Percentiles rank a stretch among this genome's conserved stretches.
Conservation (phyloP, 2,797 vertebrate genomes). For the Telmatherina bonti region DNA sequence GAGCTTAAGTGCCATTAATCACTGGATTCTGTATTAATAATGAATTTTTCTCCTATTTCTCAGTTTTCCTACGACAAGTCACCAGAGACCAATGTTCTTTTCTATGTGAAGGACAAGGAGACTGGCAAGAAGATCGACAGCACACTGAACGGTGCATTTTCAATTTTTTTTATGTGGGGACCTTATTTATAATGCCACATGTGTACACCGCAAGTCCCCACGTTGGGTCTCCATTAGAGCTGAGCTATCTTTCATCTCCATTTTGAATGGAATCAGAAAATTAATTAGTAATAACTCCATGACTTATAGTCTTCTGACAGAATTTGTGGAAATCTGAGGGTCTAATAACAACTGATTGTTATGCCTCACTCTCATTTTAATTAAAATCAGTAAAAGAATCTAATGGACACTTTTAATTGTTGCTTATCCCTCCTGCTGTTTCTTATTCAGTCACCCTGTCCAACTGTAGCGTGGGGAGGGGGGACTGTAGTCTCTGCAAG, state of each 20-base stretch:
- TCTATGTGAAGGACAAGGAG: conserved; percentile 88
- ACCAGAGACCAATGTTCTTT: conserved; percentile 88
- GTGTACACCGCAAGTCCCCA: conserved; percentile 21
- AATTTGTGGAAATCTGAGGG: conserved; percentile 5
- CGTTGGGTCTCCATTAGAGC: conserved; percentile 19
- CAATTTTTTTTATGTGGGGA: conserved; percentile 47
- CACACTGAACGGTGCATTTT: conserved; percentile 88
- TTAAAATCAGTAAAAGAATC: not conserved
- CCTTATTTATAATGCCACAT: conserved; percentile 45
- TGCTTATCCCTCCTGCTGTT: not conserved
- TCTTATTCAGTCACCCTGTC: conserved; percentile 89
- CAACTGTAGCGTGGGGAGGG: conserved; percentile 93
- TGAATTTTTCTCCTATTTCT: conserved; percentile 63
- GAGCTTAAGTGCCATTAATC: conserved; percentile 76
- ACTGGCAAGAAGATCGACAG: conserved; percentile 92
- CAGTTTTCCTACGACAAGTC: conserved; percentile 90
- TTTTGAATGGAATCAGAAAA: conserved; percentile 39
- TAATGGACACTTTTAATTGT: not conserved
- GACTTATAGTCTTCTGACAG: conserved; percentile 29
- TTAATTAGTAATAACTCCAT: conserved; percentile 32
- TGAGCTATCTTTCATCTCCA: conserved; percentile 40
- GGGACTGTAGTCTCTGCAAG: conserved; percentile 95
- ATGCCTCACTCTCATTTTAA: conserved; percentile 16
- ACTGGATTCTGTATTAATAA: conserved; percentile 72
- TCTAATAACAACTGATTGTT: not conserved